Conservation (phyloP, 2,113 vertebrate species). For the Bos javanicus region DNA sequence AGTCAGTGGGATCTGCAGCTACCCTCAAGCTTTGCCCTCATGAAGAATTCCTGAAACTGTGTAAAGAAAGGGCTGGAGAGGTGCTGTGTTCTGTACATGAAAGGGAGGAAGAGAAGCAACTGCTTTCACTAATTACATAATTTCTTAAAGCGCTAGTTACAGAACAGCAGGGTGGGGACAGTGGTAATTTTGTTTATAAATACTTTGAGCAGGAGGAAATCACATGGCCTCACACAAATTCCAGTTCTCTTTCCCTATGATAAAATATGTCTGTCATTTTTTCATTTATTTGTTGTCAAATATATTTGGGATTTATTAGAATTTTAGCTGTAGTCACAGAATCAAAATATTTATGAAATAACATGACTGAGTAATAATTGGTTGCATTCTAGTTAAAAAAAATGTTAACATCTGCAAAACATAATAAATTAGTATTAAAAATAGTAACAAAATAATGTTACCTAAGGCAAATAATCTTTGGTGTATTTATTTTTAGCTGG, state of each 20-base stretch:
- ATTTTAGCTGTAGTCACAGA: neutral
- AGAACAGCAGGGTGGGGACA: too few species aligned
- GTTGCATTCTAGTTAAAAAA: neutral
- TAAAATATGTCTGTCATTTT: neutral
- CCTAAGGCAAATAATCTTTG: neutral
- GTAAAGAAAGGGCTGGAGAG: neutral
- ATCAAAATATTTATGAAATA: conserved; percentile 7
- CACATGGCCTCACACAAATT: neutral
- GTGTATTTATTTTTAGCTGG: neutral
- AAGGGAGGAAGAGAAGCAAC: neutral
- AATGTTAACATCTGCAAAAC: neutral
- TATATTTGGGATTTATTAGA: neutral
- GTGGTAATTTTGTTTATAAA: neutral
- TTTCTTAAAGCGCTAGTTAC: neutral
- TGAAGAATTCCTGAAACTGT: conserved; percentile 17
- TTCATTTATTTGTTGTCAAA: neutral
- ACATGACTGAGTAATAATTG: neutral
- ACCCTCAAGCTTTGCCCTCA: conserved; percentile 41
- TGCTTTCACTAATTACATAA: neutral
- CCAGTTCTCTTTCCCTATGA: neutral
- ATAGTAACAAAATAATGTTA: neutral
- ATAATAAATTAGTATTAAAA: neutral
- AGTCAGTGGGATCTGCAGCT: neutral
- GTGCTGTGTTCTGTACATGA: neutral
- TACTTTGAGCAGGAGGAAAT: neutral